A percentile compares a stretch with the other conserved stretches of the same genome.
Conservation (phyloP, 92 coral and sea anemone species). For the Meandrina meandrites region DNA sequence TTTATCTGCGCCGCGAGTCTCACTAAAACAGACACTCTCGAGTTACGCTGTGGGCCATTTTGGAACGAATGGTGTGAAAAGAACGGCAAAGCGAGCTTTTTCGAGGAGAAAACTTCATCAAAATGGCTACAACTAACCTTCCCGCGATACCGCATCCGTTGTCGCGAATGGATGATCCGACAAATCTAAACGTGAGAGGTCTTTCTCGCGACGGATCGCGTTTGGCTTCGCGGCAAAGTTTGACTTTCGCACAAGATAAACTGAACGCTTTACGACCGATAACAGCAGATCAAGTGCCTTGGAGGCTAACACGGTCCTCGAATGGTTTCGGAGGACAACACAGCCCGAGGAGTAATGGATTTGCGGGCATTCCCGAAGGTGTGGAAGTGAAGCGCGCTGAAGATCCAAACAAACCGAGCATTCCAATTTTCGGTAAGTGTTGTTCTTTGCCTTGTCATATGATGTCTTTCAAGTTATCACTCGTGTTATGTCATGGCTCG, state of each 20-base stretch:
- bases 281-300: slow-evolving; percentile 97
- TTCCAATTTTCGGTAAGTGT: slow-evolving; percentile 92
- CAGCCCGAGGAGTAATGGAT: slow-evolving; percentile 70
- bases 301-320: slow-evolving; percentile 90
- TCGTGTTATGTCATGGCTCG: background rate
- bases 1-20: slow-evolving; percentile 27
- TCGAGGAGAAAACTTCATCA: background rate
- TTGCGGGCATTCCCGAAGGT: slow-evolving; percentile 89
- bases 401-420: slow-evolving; percentile 84
- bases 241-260: slow-evolving; percentile 78
- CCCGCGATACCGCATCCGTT: slow-evolving; percentile 90
- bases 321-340: slow-evolving; percentile 59
- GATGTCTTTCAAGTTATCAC: background rate
- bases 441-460: background rate
- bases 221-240: slow-evolving; percentile 80
- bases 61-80: slow-evolving; percentile 22
- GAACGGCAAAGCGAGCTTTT: background rate
- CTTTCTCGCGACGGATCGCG: slow-evolving; percentile 86
- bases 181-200: slow-evolving; percentile 86
- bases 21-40: slow-evolving; percentile 14
- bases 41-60: slow-evolving; percentile 39
- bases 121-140: slow-evolving; percentile 93
- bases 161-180: slow-evolving; percentile 80
- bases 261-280: slow-evolving; percentile 84
- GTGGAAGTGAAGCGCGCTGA: slow-evolving; percentile 90